A percentile compares a stretch with the other conserved stretches of the same genome.
These are phyloP conservation scores for Ptilodon capucinus DNA, from an alignment of 2,888 invertebrate species.

Conservation along the genomic window DNA sequence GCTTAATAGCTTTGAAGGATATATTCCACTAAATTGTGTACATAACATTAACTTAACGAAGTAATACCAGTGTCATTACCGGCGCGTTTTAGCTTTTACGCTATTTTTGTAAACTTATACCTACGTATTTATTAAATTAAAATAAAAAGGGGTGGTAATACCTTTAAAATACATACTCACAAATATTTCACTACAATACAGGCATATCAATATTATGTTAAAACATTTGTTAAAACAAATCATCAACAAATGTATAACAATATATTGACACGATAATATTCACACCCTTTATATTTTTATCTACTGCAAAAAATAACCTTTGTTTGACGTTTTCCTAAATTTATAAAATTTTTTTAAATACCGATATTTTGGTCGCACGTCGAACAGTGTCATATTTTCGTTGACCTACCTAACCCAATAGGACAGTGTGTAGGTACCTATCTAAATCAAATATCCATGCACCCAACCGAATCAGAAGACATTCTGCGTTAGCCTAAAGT, in stretches of 20 bases:
- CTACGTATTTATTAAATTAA: neutral
- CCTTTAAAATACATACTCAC: neutral
- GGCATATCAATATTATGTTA: neutral
- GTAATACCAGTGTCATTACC: slow-evolving; percentile 35
- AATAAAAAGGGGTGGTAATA: slow-evolving; percentile 1
- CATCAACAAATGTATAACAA: neutral
- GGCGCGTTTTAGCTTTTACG: slow-evolving; percentile 7
- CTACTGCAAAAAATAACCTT: slow-evolving; percentile 35
- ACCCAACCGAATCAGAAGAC: slow-evolving; percentile 52
- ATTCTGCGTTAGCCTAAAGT: slow-evolving; percentile 50
- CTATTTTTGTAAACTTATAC: neutral
- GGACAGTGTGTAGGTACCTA: slow-evolving; percentile 41
- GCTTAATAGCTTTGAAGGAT: neutral
- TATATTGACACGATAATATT: neutral
- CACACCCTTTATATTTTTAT: neutral
- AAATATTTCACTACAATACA: neutral
- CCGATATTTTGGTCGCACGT: slow-evolving; percentile 21
- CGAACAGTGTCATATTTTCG: slow-evolving; percentile 46
- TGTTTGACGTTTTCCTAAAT: slow-evolving; percentile 26
- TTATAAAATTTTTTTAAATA: slow-evolving; percentile 23
- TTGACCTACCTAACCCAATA: slow-evolving; percentile 42
- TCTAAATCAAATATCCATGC: slow-evolving; percentile 45
- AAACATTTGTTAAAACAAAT: neutral
- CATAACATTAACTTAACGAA: slow-evolving; percentile 2
- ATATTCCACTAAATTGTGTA: neutral